A percentile compares a stretch with the other conserved stretches of the same genome.
Conservation (phyloP, 2,888 invertebrate genomes). For the Iselma pallidipennis region DNA sequence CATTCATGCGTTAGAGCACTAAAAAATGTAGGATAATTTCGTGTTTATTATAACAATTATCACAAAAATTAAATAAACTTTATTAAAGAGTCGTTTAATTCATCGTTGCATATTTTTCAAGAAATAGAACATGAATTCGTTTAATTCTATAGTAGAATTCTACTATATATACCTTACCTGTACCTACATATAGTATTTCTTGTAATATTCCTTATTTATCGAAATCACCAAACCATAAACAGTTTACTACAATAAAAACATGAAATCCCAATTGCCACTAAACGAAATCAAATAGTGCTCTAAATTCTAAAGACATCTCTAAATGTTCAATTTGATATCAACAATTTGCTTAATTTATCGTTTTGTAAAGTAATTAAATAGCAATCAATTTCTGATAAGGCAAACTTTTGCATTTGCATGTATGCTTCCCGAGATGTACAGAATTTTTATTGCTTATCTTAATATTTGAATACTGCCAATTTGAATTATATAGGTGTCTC, state of each 20-base stretch:
- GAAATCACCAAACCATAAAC: background rate
- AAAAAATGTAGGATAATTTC: background rate
- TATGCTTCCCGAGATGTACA: background rate
- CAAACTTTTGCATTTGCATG: background rate
- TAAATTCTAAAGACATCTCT: background rate
- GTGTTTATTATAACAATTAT: background rate
- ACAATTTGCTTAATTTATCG: too few species aligned
- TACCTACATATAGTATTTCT: too few species aligned
- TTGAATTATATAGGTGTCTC: too few species aligned
- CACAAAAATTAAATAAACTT: background rate
- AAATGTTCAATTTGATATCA: too few species aligned
- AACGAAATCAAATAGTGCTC: background rate
- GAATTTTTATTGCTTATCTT: too few species aligned
- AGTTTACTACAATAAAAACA: background rate
- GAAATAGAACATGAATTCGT: slow-evolving; percentile 1
- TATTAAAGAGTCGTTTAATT: too few species aligned
- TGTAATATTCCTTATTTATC: background rate
- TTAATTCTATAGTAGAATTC: background rate
- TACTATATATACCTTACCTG: too few species aligned
- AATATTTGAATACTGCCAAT: too few species aligned
- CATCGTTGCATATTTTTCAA: background rate
- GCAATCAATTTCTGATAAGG: too few species aligned
- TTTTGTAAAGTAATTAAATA: too few species aligned
- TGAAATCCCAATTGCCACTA: too few species aligned
- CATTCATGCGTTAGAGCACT: background rate